Evolutionary conservation across 2,888 invertebrate species (phyloP).

Genomic region (Omphaloscelis lunosa): DNA sequence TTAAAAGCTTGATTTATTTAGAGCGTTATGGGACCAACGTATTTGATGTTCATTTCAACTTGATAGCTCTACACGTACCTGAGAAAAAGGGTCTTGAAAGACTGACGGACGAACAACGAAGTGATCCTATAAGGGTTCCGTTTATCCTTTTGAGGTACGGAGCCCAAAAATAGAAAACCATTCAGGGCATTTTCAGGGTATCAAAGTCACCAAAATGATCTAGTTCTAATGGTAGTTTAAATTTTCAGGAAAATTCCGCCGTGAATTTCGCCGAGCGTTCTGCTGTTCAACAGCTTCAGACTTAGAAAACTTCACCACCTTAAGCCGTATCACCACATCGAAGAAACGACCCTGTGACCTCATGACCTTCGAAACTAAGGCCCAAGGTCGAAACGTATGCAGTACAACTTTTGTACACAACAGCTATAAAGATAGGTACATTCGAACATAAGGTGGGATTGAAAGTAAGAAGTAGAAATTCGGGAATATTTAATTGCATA

Average conservation of each 20-base stretch:
- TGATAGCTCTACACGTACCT: too few relatives aligned
- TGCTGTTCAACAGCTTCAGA: conserved; percentile 74
- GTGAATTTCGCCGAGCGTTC: conserved; percentile 92
- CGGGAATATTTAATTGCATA: conserved; percentile 26
- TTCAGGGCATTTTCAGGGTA: too few relatives aligned
- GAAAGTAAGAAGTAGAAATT: background rate
- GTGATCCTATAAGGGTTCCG: too few relatives aligned
- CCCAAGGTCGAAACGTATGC: conserved; percentile 65
- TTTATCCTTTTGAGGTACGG: too few relatives aligned
- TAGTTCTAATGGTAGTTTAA: background rate
- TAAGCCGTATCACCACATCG: conserved; percentile 79
- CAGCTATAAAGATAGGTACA: conserved; percentile 64
- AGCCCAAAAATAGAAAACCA: too few relatives aligned
- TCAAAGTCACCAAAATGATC: too few relatives aligned
- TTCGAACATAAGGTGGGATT: conserved; percentile 51
- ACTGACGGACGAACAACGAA: too few relatives aligned
- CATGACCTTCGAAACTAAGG: conserved; percentile 60
- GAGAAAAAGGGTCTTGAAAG: too few relatives aligned
- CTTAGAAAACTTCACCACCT: conserved; percentile 77
- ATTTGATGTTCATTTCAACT: too few relatives aligned
- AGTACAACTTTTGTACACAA: conserved; percentile 72
- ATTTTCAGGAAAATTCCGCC: conserved; percentile 93
- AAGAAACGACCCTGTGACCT: conserved; percentile 69
- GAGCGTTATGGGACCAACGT: too few relatives aligned
- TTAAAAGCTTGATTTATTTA: too few relatives aligned